A percentile compares a stretch with the other conserved stretches of the same genome.
Conservation (phyloP, 1,140 invertebrate genomes). For the Pseudoatta argentina region DNA sequence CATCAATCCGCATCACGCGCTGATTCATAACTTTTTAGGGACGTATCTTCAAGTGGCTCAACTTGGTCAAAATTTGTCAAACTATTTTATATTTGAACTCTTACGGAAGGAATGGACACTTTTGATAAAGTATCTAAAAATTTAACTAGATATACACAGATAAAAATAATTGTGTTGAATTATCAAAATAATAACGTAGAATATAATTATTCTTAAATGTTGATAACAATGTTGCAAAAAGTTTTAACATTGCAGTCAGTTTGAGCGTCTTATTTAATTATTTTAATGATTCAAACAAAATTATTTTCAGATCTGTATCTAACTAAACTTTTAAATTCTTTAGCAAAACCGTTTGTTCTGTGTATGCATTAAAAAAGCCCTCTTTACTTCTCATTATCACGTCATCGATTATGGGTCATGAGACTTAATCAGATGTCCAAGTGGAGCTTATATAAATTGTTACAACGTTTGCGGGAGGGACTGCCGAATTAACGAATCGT, state of each 20-base stretch:
- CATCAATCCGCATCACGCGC: slow-evolving; percentile 37
- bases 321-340: too few species aligned
- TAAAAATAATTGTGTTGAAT: too few species aligned
- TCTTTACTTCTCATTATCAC: slow-evolving; percentile 27
- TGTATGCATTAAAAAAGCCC: slow-evolving; percentile 14
- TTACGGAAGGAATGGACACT: neutral
- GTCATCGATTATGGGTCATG: slow-evolving; percentile 14
- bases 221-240: too few species aligned
- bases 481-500: slow-evolving; percentile 53
- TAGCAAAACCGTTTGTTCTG: too few species aligned
- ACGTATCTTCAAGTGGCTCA: slow-evolving; percentile 31
- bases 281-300: too few species aligned
- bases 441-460: slow-evolving; percentile 64
- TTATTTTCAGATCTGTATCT: too few species aligned
- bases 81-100: slow-evolving; percentile 76
- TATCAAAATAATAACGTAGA: too few species aligned
- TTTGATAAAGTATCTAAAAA: too few species aligned
- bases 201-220: too few species aligned
- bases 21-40: slow-evolving; percentile 49
- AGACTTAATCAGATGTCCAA: neutral
- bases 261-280: too few species aligned
- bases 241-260: too few species aligned
- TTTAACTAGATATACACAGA: too few species aligned
- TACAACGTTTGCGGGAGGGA: slow-evolving; percentile 73
- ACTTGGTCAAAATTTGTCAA: slow-evolving; percentile 69